Evolutionary conservation across 2,888 invertebrate species (phyloP).

Genomic region (Meliscaeva auricollis): DNA sequence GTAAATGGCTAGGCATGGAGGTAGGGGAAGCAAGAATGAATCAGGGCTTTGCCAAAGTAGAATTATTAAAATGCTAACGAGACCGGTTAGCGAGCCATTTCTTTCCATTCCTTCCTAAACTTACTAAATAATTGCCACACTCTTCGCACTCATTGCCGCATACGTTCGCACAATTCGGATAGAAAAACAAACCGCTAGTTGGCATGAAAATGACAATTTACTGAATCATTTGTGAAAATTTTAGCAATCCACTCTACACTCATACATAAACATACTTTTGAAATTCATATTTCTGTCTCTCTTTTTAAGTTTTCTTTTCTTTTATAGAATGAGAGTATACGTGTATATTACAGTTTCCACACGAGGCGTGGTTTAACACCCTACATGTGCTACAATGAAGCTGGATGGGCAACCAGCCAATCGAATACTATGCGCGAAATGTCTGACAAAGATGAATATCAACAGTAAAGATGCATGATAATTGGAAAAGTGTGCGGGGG

Average conservation of each 20-base stretch:
- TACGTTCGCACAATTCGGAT: slow-evolving; percentile 1
- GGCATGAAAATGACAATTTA: slow-evolving; percentile 64
- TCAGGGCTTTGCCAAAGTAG: slow-evolving; percentile 59
- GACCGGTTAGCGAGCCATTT: slow-evolving; percentile 70
- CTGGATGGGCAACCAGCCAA: slow-evolving; percentile 43
- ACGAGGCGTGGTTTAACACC: slow-evolving; percentile 59
- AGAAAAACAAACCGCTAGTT: slow-evolving; percentile 57
- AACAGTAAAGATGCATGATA: slow-evolving; percentile 11
- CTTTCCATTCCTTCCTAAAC: slow-evolving; percentile 58
- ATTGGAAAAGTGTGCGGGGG: slow-evolving; percentile 16
- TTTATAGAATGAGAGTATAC: not conserved
- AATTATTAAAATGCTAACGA: slow-evolving; percentile 74
- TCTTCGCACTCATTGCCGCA: slow-evolving; percentile 49
- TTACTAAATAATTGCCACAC: slow-evolving; percentile 38
- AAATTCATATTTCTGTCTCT: slow-evolving; percentile 15
- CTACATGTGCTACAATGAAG: slow-evolving; percentile 5
- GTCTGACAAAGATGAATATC: slow-evolving; percentile 34
- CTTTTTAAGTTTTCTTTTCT: not conserved
- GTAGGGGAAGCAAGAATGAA: slow-evolving; percentile 51
- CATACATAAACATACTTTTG: not conserved
- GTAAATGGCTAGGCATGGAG: slow-evolving; percentile 19
- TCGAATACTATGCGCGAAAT: slow-evolving; percentile 37
- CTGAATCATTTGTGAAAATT: slow-evolving; percentile 44
- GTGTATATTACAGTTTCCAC: slow-evolving; percentile 28
- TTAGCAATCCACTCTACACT: slow-evolving; percentile 22